Base-by-base conservation (phyloP, 2,797 vertebrate species). In the Sebastiscus tertius region DNA sequence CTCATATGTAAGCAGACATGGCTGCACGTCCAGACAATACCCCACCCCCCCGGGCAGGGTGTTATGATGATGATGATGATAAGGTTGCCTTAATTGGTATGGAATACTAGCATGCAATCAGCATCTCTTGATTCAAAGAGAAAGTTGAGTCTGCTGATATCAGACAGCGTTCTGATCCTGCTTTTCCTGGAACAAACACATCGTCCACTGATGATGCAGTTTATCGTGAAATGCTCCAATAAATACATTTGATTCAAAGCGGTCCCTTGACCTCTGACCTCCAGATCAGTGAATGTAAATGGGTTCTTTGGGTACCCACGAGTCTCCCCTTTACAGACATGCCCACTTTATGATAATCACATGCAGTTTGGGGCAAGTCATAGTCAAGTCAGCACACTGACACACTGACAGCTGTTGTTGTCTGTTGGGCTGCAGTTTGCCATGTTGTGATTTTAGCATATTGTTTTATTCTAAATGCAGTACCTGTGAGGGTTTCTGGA, bases 31-130 rank as follows among this genome's bases (percentile, higher is more conserved):
- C 72, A 79, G 74, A 81, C 75, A 73, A 31, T 24, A 4, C 61
- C 64, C 29, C 16, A 14, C 54, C 5, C 36, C 31, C 42, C 36
- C 7, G 14, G 61, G 56, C 58, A 80, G 49, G 72, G 56, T 16
- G 26, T 60, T 33, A 7, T 77, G 60, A 70, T 76, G 73, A 46
- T 85, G 87, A 90, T 39, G 36, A 39, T 39, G 36, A 90, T 72
- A 83, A 20, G 63, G 68, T 79, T 72, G 6, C 6, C 26, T 61
- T 84, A 86, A 86, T 58, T 89, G 73, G 61, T 26, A 64, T 66
- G 42, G 67, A 79, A 75, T 46, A 31, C 33, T 8, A 77, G 42
- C 80, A 42, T 74, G 68, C 75, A 70, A 65, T 69, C 66, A 76
- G 1, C 5, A 13, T 66, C 33, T 75, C 12, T 31, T 52, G 27